Percentiles rank a stretch among this genome's conserved stretches.
Conservation (phyloP, 2,113 vertebrate genomes). For the Mesitornis unicolor region DNA sequence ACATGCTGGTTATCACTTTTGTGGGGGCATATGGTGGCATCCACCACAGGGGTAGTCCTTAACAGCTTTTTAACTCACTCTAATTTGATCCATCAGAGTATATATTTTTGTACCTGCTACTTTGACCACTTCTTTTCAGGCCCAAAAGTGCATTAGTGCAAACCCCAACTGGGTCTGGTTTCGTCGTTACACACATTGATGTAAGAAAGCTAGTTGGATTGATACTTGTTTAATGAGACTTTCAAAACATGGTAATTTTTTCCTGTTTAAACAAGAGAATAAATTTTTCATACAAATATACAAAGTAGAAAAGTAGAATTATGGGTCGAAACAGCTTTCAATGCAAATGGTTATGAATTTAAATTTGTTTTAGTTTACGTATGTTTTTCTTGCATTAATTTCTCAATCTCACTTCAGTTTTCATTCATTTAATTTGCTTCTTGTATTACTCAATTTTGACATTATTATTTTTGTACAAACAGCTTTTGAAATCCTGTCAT, state of each 20-base stretch:
- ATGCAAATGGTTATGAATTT: constrained; percentile 30
- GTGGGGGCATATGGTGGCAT: neutral
- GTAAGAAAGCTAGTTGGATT: neutral
- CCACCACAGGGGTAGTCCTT: neutral
- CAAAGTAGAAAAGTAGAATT: neutral
- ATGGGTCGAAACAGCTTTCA: constrained; percentile 9
- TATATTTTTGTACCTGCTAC: neutral
- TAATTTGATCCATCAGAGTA: neutral
- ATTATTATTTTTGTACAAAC: constrained; percentile 89
- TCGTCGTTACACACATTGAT: neutral
- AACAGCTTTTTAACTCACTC: neutral
- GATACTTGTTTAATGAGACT: neutral
- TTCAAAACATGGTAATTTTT: neutral
- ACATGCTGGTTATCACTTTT: neutral
- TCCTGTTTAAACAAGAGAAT: neutral
- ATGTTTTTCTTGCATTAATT: constrained; percentile 76
- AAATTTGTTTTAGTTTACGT: constrained; percentile 73
- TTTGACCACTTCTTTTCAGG: neutral
- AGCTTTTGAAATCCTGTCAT: constrained; percentile 99
- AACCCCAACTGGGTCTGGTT: neutral
- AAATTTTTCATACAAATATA: neutral
- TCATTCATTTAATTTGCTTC: constrained; percentile 89
- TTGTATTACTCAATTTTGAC: constrained; percentile 82
- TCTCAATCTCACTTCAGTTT: constrained; percentile 75
- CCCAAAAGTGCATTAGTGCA: neutral